Base-by-base conservation (phyloP, 2,113 vertebrate genomes). In the Ophiodon elongatus region DNA sequence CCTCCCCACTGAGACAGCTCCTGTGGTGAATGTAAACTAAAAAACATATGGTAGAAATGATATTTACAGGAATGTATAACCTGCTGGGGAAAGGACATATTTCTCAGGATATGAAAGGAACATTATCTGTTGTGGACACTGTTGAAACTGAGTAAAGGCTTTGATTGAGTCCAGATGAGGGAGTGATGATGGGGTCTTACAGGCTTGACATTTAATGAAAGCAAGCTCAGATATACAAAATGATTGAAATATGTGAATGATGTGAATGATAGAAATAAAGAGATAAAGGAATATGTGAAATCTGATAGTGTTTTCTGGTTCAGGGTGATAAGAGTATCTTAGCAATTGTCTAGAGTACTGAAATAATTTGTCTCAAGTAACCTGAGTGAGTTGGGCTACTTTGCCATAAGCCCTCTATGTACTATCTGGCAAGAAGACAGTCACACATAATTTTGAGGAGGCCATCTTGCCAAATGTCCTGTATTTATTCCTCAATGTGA, bases 41-140 rank as follows among this genome's bases (percentile, higher is more conserved):
- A 54, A 83, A 83, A 52, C 43, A 74, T 80, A 83, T 69, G 71
- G 75, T n/a, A n/a, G 50, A 66, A 76, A 77, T 76, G 43, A 82
- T 52, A 63, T 84, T 92, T 84, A 73, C 62, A 80, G 79, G 71
- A 74, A 82, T 73, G 84, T 66, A 85, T 50, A 79, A 54, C 45
- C 73, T 63, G 43, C 62, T 5, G 15, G 21, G 25, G 70, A 79
- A 54, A 3, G 3, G 29, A 39, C n/a, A n/a, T 35, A 76, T 73
- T 74, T 60, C 60, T 85, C 57, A 43, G 77, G 56, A 82, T 82
- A 81, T 74, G 66, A 86, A 56, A 35, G 52, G 31, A 57, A 50
- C 83, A 71, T 43, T 85, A 80, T 86, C 65, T 50, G 76, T 33
- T 1, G 6, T 66, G 52, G 45, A 56, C 54, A 59, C 64, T 63